A percentile compares a stretch with the other conserved stretches of the same genome.
phyloP scores from a whole-genome alignment of 2,113 vertebrate genomes.

The Bubo blakistoni region DNA sequence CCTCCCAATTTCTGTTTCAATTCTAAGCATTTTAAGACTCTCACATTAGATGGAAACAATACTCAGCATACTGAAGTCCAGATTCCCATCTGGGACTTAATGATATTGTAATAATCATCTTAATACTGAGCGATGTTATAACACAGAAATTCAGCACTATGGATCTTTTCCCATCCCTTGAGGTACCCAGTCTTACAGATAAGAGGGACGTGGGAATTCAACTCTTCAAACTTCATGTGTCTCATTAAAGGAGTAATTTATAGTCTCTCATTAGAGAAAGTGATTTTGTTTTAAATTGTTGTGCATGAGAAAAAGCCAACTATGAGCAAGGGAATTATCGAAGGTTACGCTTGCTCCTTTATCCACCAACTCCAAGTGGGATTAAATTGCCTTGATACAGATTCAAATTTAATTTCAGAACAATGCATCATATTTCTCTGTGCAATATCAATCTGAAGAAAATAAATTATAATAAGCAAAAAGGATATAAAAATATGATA shows the following conservation, averaged over 20 bases:
- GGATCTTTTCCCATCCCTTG: slow-evolving; percentile 6
- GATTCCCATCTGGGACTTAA: slow-evolving; percentile 33
- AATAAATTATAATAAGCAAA: slow-evolving; percentile 53
- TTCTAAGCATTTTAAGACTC: slow-evolving; percentile 37
- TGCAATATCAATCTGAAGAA: slow-evolving; percentile 31
- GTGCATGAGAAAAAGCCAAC: slow-evolving; percentile 40
- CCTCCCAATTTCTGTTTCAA: slow-evolving; percentile 45
- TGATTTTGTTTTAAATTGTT: slow-evolving; percentile 49
- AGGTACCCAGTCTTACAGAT: slow-evolving; percentile 8
- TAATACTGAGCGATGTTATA: not conserved
- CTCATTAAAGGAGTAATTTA: slow-evolving; percentile 59
- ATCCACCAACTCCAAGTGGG: slow-evolving; percentile 19
- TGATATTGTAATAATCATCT: slow-evolving; percentile 48
- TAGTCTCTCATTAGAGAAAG: slow-evolving; percentile 48
- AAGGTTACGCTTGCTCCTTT: slow-evolving; percentile 40
- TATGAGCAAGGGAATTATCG: slow-evolving; percentile 31
- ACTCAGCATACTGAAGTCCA: not conserved
- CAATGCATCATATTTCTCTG: slow-evolving; percentile 52
- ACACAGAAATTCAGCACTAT: slow-evolving; percentile 12
- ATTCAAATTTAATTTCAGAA: slow-evolving; percentile 66
- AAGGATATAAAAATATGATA: slow-evolving; percentile 35
- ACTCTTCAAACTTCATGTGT: slow-evolving; percentile 34
- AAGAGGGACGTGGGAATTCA: slow-evolving; percentile 42
- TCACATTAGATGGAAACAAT: slow-evolving; percentile 36
- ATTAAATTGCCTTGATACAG: slow-evolving; percentile 61